Evolutionary conservation across 2,888 invertebrate genomes (phyloP).

Genomic region (Sarcophaga subvicina): DNA sequence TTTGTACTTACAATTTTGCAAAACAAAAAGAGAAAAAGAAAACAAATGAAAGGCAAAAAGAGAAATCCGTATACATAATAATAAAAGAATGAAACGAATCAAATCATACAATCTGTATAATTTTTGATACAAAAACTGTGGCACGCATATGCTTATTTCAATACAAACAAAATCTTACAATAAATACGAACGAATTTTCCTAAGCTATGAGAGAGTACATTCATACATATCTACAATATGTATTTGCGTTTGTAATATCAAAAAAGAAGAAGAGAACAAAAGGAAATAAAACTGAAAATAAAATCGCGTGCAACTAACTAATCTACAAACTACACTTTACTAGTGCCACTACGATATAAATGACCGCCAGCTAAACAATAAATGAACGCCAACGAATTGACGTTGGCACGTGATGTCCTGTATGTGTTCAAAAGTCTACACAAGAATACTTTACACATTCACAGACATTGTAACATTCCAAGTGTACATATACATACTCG

Average conservation of each 20-base stretch:
- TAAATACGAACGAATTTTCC: background rate
- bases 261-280: background rate
- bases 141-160: constrained; percentile 25
- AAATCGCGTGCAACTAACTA: constrained; percentile 64
- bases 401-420: constrained; percentile 54
- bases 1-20: constrained; percentile 18
- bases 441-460: background rate
- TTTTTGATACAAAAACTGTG: constrained; percentile 13
- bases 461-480: background rate
- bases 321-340: constrained; percentile 45
- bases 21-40: no score
- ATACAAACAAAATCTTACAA: background rate
- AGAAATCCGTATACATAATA: constrained; percentile 4
- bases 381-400: constrained; percentile 58
- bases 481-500: background rate
- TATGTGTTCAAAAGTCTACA: background rate
- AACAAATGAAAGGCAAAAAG: no score
- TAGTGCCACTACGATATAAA: constrained; percentile 44
- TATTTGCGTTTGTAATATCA: constrained; percentile 19
- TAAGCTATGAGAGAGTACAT: background rate
- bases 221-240: background rate
- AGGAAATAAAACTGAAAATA: background rate
- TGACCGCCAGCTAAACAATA: constrained; percentile 59
- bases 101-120: constrained; percentile 22
- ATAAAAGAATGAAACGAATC: background rate